Percentiles rank a stretch among this genome's conserved stretches.
Evolutionary conservation across 2,888 invertebrate species (phyloP).

Genomic region (Saturnia pavonia): DNA sequence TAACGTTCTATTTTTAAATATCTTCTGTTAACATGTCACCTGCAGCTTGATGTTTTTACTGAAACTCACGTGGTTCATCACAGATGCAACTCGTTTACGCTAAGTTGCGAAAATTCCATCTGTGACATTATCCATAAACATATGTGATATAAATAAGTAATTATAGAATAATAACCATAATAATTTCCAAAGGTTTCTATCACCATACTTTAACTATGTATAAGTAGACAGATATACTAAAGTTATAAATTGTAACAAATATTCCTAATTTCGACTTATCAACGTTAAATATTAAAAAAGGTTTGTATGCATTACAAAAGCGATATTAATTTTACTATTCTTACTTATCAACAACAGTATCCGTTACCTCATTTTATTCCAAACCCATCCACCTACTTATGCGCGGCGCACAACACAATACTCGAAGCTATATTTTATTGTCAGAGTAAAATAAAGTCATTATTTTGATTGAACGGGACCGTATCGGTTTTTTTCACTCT

Average conservation of each 20-base stretch:
- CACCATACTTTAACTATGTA: too few species aligned
- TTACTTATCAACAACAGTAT: constrained; percentile 22
- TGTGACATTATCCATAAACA: too few species aligned
- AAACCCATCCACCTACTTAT: constrained; percentile 53
- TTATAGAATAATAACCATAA: too few species aligned
- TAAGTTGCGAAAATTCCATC: too few species aligned
- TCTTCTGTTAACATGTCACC: too few species aligned
- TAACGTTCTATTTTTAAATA: too few species aligned
- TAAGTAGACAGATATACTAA: not conserved
- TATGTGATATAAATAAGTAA: too few species aligned
- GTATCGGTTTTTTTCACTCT: constrained; percentile 45
- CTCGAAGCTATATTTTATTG: constrained; percentile 74
- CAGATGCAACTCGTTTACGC: too few species aligned
- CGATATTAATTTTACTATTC: not conserved
- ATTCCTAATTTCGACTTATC: not conserved
- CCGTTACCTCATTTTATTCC: constrained; percentile 41
- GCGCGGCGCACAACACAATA: constrained; percentile 56
- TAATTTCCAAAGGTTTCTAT: too few species aligned
- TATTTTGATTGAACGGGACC: constrained; percentile 77
- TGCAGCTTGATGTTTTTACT: too few species aligned
- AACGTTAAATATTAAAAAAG: too few species aligned
- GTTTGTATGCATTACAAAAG: not conserved
- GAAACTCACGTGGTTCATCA: too few species aligned
- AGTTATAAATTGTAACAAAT: not conserved
- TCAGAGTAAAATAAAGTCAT: constrained; percentile 81